Evolutionary conservation across 2,888 invertebrate species (phyloP), one percentile per base, ranked within the genome.

Genomic region (Andrena dorsata): DNA sequence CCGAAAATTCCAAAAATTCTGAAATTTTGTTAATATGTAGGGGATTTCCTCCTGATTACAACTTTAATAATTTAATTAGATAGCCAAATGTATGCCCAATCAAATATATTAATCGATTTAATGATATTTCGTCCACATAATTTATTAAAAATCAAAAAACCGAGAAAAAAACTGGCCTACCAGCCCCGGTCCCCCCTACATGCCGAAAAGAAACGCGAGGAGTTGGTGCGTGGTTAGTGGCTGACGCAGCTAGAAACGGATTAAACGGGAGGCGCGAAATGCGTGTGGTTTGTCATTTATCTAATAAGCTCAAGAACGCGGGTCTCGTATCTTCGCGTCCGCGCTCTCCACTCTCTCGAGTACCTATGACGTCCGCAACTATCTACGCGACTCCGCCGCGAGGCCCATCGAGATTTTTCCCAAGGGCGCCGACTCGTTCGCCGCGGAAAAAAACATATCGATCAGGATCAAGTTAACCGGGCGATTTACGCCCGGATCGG

Each of bases 231-330:
- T 28, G 68, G 41, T 56, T 23, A 56, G 26, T 56, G 56, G 26
- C 26, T 66, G 77, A 68, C 68, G 51, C n/a, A 41, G 51, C 56
- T 69, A 23, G 35, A 23, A 68, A 65, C 20, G 49, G 53, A 81
- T 71, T 53, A 23, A 23, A 26, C 56, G 20, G 3, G 4, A 10
- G 23, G 56, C 10, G 23, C 26, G 23, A 56, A 56, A 56, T 26
- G 56, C 56, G 56, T 80, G 47, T 56, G 3, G 56, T 26, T 56
- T 10, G 23, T 76, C 71, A 74, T 78, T 82, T 82, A 77, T 77
- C 74, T 77, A 83, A 77, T 74, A 78, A 75, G 68, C 71, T 82
- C 77, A 82, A 77, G 71, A 74, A 75, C 65, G 74, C 49, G 30
- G 70, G 53, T 58, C 63, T 60, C 35, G 30, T 80, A 61, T 63